Percentiles rank a stretch among this genome's conserved stretches.
Evolutionary conservation across 1,140 invertebrate species (phyloP).

Genomic region (Orchestia grillus): DNA sequence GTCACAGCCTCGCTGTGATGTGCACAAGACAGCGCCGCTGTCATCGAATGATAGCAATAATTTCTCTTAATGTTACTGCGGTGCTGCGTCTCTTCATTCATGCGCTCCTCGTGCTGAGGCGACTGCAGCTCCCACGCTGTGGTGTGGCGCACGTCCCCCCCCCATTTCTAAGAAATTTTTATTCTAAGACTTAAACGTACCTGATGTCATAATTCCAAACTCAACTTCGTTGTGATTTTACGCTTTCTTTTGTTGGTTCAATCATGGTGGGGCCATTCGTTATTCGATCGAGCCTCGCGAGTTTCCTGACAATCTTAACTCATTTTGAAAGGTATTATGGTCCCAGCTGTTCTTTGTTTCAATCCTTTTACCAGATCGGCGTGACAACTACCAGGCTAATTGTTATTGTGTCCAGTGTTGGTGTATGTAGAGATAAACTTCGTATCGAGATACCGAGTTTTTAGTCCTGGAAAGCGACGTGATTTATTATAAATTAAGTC

Average conservation of each 20-base stretch:
- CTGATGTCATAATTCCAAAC: conserved; percentile 54
- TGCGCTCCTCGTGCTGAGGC: background rate
- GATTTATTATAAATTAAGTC: background rate
- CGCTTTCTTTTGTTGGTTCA: background rate
- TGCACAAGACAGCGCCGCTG: conserved; percentile 36
- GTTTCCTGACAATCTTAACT: background rate
- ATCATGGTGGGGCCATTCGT: background rate
- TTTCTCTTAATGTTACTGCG: background rate
- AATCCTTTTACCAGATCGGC: too few species aligned
- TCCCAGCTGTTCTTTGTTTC: background rate
- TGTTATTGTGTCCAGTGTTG: background rate
- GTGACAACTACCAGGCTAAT: background rate
- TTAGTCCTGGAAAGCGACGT: background rate
- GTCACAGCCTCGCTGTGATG: background rate
- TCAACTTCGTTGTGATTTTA: conserved; percentile 50
- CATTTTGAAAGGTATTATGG: background rate
- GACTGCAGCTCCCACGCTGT: background rate
- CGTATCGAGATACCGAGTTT: background rate
- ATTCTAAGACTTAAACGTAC: conserved; percentile 51
- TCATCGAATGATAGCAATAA: conserved; percentile 56
- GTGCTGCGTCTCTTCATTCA: background rate
- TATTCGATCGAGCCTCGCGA: background rate
- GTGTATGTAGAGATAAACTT: background rate
- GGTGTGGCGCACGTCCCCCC: background rate
- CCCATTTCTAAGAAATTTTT: background rate